Conservation (phyloP, 2,888 invertebrate species). For the Latrodectus elegans region DNA sequence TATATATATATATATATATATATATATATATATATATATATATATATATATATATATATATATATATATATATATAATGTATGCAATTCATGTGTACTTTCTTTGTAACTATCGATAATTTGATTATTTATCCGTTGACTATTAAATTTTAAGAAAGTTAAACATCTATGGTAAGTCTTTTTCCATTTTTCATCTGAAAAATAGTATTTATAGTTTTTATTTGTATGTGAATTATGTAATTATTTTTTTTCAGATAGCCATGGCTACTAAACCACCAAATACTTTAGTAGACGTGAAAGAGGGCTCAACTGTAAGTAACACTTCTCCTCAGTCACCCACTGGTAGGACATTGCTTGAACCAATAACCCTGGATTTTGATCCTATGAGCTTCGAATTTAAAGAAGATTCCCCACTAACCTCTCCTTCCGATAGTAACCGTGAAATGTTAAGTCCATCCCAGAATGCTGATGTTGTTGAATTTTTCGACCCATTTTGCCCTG, state of each 20-base stretch:
- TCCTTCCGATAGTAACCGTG: conserved; percentile 65
- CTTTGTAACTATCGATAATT: too few species aligned
- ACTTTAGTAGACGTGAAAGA: conserved; percentile 54
- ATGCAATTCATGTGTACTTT: too few species aligned
- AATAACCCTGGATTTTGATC: conserved; percentile 70
- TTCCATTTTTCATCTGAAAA: too few species aligned
- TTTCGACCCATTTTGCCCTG: conserved; percentile 68
- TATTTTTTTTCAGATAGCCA: conserved; percentile 46
- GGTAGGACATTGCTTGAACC: conserved; percentile 65
- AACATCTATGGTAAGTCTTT: too few species aligned
- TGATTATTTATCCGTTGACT: too few species aligned
- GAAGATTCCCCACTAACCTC: conserved; percentile 69
- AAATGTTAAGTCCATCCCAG: conserved; percentile 59
- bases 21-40: too few species aligned
- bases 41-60: too few species aligned
- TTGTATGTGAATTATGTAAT: conserved; percentile 15
- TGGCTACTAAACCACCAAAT: conserved; percentile 51
- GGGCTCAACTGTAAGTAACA: conserved; percentile 66
- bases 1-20: too few species aligned
- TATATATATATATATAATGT: too few species aligned
- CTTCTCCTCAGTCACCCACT: conserved; percentile 68
- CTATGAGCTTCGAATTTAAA: conserved; percentile 68
- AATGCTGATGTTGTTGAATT: conserved; percentile 66
- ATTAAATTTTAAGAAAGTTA: too few species aligned
- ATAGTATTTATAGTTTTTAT: neutral